A percentile compares a stretch with the other conserved stretches of the same genome.
These are phyloP conservation scores for Creontiades dilutus DNA, from an alignment of 2,888 invertebrate species.

Conservation along the genomic window DNA sequence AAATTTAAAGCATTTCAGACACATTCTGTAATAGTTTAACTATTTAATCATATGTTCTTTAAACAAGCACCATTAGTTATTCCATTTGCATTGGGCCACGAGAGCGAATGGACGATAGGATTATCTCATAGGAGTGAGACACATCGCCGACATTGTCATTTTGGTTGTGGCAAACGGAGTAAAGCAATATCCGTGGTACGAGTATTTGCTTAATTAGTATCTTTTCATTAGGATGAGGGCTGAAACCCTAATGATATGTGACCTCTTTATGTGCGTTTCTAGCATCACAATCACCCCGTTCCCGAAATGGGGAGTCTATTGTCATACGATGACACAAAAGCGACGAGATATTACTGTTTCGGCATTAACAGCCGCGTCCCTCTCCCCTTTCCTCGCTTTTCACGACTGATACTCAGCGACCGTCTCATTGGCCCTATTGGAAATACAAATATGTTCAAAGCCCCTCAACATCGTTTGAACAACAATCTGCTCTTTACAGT, in stretches of 20 bases:
- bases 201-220: too few relatives aligned
- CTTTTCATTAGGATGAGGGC: not conserved
- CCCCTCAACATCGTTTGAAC: slow-evolving; percentile 18
- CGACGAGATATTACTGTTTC: slow-evolving; percentile 4
- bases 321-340: not conserved
- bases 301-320: not conserved
- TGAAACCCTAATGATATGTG: slow-evolving; percentile 5
- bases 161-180: too few relatives aligned
- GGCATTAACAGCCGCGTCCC: not conserved
- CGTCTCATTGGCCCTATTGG: slow-evolving; percentile 36
- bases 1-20: too few relatives aligned
- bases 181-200: too few relatives aligned
- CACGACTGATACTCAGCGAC: not conserved
- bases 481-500: slow-evolving; percentile 36
- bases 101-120: too few relatives aligned
- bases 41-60: too few relatives aligned
- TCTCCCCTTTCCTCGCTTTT: not conserved
- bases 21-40: too few relatives aligned
- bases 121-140: too few relatives aligned
- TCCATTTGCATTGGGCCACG: too few relatives aligned
- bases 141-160: too few relatives aligned
- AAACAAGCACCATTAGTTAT: too few relatives aligned
- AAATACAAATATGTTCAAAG: slow-evolving; percentile 32
- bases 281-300: not conserved
- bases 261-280: not conserved